These are phyloP conservation scores for Oreochromis spilurus DNA, from an alignment of 2,113 vertebrate genomes.

Conservation along the genomic window DNA sequence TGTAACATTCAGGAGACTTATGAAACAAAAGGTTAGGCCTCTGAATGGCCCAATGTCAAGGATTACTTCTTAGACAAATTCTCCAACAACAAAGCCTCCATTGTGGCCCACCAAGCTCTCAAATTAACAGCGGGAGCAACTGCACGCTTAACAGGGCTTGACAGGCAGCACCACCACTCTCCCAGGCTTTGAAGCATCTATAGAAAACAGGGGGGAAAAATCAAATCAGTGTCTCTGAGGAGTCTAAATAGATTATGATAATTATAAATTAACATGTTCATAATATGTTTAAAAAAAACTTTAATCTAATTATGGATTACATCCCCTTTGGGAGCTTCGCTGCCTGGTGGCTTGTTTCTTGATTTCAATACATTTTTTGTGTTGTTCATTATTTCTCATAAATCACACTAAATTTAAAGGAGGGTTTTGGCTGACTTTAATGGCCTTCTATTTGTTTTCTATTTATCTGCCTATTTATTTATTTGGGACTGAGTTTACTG, in stretches of 20 bases:
- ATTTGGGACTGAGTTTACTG: not conserved
- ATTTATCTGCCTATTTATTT: not conserved
- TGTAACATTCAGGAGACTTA: constrained; percentile 50
- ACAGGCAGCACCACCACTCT: constrained; percentile 18
- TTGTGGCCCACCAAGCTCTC: constrained; percentile 51
- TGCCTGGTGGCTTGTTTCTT: not conserved
- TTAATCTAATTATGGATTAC: constrained; percentile 1
- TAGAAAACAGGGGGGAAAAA: not conserved
- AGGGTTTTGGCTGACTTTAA: not conserved
- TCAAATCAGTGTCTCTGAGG: not conserved
- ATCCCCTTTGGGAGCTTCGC: not conserved
- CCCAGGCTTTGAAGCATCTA: not conserved
- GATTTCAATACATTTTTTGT: not conserved
- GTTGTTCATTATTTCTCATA: not conserved
- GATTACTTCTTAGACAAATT: constrained; percentile 63
- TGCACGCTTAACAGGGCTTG: constrained; percentile 50
- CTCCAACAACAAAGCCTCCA: constrained; percentile 58
- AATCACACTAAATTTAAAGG: not conserved
- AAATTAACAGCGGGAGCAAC: constrained; percentile 52
- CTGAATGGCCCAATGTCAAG: constrained; percentile 46
- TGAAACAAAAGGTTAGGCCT: constrained; percentile 54
- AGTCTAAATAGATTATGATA: not conserved
- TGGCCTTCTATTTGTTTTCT: not conserved
- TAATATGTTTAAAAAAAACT: not conserved
- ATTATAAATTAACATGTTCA: not conserved